phyloP scores from a whole-genome alignment of 1,140 invertebrate species.

The Stenopsyche tienmushanensis region DNA sequence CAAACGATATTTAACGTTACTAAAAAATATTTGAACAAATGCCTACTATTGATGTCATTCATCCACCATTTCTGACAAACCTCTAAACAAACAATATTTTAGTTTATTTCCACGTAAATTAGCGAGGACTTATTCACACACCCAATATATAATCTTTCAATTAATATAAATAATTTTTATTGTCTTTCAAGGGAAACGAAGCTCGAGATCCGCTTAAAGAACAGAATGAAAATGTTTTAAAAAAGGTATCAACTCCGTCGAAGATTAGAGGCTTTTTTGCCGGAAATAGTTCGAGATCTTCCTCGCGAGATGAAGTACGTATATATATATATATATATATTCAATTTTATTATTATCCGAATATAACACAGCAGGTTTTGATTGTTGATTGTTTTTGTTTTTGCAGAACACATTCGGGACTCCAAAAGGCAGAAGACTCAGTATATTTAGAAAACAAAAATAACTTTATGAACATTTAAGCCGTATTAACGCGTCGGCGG shows the following conservation, averaged over 20 bases:
- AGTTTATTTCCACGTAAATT: too few species aligned
- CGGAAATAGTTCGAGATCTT: constrained; percentile 35
- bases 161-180: constrained; percentile 7
- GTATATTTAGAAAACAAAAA: constrained; percentile 39
- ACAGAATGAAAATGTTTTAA: constrained; percentile 41
- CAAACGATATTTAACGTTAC: too few species aligned
- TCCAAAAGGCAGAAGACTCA: constrained; percentile 39
- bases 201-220: constrained; percentile 44
- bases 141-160: neutral
- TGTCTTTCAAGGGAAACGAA: constrained; percentile 43
- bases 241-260: constrained; percentile 43
- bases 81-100: too few species aligned
- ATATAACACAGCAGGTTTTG: too few species aligned
- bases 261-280: constrained; percentile 39
- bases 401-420: constrained; percentile 40
- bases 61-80: too few species aligned
- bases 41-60: neutral
- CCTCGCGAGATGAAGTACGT: constrained; percentile 33
- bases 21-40: too few species aligned
- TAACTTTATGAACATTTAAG: too few species aligned
- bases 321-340: neutral
- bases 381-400: constrained; percentile 16
- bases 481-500: too few species aligned
- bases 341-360: neutral
- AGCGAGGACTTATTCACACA: too few species aligned